phyloP scores from a whole-genome alignment of 2,888 invertebrate genomes.

The Pilophorus perplexus region DNA sequence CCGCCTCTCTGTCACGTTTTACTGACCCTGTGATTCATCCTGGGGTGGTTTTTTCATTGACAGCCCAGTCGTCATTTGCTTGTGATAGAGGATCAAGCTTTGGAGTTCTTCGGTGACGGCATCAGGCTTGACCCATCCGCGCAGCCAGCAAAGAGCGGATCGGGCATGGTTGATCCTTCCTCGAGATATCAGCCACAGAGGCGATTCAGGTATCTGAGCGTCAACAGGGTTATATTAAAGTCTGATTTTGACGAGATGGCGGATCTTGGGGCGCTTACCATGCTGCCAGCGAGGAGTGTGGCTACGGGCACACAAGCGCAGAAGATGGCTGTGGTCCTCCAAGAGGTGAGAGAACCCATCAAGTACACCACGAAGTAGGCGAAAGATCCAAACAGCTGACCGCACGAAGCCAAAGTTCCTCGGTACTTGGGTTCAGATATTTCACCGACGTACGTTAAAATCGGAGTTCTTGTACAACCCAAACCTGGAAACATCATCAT shows the following conservation, averaged over 20 bases:
- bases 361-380: slow-evolving; percentile 59
- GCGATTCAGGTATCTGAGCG: slow-evolving; percentile 60
- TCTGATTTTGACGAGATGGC: too few relatives aligned
- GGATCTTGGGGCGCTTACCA: too few relatives aligned
- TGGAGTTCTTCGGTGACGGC: slow-evolving; percentile 58
- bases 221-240: too few relatives aligned
- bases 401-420: slow-evolving; percentile 58
- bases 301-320: slow-evolving; percentile 57
- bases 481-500: too few relatives aligned
- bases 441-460: slow-evolving; percentile 61
- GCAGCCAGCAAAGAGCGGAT: slow-evolving; percentile 57
- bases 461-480: slow-evolving; percentile 62
- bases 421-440: slow-evolving; percentile 59
- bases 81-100: slow-evolving; percentile 55
- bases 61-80: slow-evolving; percentile 28
- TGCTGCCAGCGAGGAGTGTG: slow-evolving; percentile 57
- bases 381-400: slow-evolving; percentile 55
- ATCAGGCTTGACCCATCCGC: slow-evolving; percentile 58
- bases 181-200: slow-evolving; percentile 60
- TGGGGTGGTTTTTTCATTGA: slow-evolving; percentile 12
- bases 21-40: slow-evolving; percentile 27
- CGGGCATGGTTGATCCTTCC: slow-evolving; percentile 58
- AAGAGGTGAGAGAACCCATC: slow-evolving; percentile 57
- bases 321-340: slow-evolving; percentile 58
- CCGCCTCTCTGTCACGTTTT: too few relatives aligned